Conservation (phyloP, 1,140 invertebrate genomes). For the Drosophila azteca region DNA sequence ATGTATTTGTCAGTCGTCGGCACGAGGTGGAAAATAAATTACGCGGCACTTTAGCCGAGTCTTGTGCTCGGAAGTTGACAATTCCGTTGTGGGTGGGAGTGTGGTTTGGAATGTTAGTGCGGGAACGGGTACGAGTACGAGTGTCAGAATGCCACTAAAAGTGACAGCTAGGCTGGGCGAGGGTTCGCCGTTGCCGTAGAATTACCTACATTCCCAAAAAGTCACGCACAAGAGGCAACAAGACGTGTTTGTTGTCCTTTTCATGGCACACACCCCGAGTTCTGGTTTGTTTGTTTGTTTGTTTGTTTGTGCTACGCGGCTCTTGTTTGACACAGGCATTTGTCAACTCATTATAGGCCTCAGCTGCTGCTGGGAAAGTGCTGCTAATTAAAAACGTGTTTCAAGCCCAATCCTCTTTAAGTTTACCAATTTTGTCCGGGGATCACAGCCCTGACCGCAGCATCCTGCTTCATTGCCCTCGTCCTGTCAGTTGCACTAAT, state of each 20-base stretch:
- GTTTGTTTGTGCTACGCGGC: conserved; percentile 42
- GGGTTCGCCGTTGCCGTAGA: conserved; percentile 2
- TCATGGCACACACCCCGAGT: background rate
- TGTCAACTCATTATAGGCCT: conserved; percentile 60
- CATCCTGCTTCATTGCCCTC: conserved; percentile 3
- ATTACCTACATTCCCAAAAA: conserved; percentile 51
- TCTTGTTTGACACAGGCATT: conserved; percentile 53
- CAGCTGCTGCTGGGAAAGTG: conserved; percentile 32
- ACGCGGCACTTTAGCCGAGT: conserved; percentile 52
- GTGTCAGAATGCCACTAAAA: conserved; percentile 6
- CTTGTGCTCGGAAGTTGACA: conserved; percentile 50
- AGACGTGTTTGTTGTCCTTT: conserved; percentile 36
- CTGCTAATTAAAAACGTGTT: conserved; percentile 59
- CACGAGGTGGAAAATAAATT: conserved; percentile 61
- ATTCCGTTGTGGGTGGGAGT: conserved; percentile 38
- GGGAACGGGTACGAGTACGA: background rate
- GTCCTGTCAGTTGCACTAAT: conserved; percentile 41
- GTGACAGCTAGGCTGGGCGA: conserved; percentile 32
- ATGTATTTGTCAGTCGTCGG: conserved; percentile 58
- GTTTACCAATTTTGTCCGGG: conserved; percentile 6
- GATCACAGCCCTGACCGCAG: conserved; percentile 13
- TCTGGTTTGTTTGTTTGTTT: conserved; percentile 39
- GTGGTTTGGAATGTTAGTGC: background rate
- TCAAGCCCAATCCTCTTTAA: conserved; percentile 35
- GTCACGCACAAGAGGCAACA: conserved; percentile 44